Conservation (phyloP, 1,140 invertebrate genomes). For the Epicauta chinensis region DNA sequence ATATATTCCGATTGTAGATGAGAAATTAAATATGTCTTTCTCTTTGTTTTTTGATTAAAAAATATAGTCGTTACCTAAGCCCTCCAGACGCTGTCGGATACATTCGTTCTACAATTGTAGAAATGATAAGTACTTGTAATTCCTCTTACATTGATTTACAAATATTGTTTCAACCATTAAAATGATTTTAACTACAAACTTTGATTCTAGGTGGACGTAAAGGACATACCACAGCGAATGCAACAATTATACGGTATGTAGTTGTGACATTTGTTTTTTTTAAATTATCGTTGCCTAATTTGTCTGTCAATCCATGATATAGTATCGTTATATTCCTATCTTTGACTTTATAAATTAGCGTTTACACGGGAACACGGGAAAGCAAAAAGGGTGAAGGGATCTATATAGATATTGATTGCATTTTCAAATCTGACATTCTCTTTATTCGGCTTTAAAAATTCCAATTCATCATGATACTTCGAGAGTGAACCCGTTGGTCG, state of each 20-base stretch:
- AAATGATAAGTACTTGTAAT: no score
- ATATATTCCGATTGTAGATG: constrained; percentile 33
- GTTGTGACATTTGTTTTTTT: no score
- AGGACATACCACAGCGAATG: no score
- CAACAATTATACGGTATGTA: no score
- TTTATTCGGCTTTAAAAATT: constrained; percentile 24
- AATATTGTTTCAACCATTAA: no score
- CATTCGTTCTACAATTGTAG: neutral
- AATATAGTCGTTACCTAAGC: constrained; percentile 16
- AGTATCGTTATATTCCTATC: no score
- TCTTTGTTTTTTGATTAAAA: constrained; percentile 22
- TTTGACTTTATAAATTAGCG: constrained; percentile 21
- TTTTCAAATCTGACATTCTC: constrained; percentile 22
- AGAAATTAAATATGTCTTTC: constrained; percentile 29
- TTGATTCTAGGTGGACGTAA: no score
- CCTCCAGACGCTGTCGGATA: constrained; percentile 3
- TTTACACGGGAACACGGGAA: neutral
- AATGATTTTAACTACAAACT: neutral
- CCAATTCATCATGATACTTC: constrained; percentile 23
- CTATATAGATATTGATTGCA: constrained; percentile 21
- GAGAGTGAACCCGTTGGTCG: constrained; percentile 16
- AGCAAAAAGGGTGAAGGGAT: neutral
- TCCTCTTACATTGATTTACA: no score
- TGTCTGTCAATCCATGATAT: no score
- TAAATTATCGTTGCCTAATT: no score